Conservation (phyloP, 1,140 invertebrate genomes). For the Branchinecta lindahli region DNA sequence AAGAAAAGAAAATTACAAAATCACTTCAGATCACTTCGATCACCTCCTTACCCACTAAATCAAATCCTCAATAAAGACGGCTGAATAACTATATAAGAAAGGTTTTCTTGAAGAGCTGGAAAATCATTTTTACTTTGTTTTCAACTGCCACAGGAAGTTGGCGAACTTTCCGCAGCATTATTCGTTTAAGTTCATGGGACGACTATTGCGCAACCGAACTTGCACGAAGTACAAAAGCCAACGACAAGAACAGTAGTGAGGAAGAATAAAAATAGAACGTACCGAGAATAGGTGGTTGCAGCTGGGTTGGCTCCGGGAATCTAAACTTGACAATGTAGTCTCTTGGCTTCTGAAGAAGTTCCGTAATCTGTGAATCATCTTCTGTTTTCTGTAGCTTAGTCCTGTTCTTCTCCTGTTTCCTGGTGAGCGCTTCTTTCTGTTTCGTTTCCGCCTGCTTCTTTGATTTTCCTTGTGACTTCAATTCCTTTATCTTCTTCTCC, state of each 20-base stretch:
- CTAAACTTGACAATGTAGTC: conserved; percentile 95
- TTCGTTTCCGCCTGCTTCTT: conserved; percentile 89
- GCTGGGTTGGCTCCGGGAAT: conserved; percentile 82
- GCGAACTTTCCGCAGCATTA: too few relatives aligned
- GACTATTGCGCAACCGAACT: too few relatives aligned
- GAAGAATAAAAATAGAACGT: conserved; percentile 31
- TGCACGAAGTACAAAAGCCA: too few relatives aligned
- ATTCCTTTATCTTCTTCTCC: conserved; percentile 79
- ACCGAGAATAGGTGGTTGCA: conserved; percentile 90
- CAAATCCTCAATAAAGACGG: too few relatives aligned
- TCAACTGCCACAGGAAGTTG: too few relatives aligned
- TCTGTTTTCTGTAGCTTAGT: conserved; percentile 59
- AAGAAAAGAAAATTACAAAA: too few relatives aligned
- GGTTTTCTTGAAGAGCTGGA: too few relatives aligned
- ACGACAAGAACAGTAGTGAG: neutral
- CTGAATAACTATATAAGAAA: too few relatives aligned
- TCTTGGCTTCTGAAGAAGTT: conserved; percentile 68
- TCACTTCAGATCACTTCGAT: too few relatives aligned
- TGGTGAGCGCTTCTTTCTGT: conserved; percentile 72
- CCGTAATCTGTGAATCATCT: conserved; percentile 50
- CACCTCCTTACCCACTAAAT: too few relatives aligned
- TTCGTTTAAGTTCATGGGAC: too few relatives aligned
- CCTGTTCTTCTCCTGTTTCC: conserved; percentile 86
- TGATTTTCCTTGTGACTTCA: conserved; percentile 87
- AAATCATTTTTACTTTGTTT: too few relatives aligned